phyloP scores from a whole-genome alignment of 2,888 invertebrate species.

The Pammene aurita region DNA sequence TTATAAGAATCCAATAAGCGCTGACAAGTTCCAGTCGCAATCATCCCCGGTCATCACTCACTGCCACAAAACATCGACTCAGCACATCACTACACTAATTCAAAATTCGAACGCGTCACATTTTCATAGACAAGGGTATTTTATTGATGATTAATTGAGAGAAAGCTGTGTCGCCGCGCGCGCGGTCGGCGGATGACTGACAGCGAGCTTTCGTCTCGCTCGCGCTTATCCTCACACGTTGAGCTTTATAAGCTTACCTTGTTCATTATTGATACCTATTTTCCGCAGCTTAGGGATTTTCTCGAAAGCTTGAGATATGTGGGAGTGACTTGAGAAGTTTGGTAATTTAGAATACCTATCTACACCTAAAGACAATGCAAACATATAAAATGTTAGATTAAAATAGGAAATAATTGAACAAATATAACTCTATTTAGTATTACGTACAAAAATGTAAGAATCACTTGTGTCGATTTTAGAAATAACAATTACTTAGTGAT shows the following conservation, averaged over 20 bases:
- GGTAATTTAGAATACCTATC: neutral
- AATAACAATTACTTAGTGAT: too few species aligned
- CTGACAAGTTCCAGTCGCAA: slow-evolving; percentile 42
- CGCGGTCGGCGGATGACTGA: slow-evolving; percentile 40
- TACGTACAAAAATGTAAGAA: too few species aligned
- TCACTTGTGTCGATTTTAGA: too few species aligned
- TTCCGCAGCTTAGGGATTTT: neutral
- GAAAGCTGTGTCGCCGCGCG: slow-evolving; percentile 30
- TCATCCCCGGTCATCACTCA: slow-evolving; percentile 55
- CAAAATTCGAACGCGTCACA: slow-evolving; percentile 31
- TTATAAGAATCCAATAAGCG: slow-evolving; percentile 67
- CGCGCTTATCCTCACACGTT: slow-evolving; percentile 14
- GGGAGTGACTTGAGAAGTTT: neutral
- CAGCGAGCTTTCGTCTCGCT: slow-evolving; percentile 30
- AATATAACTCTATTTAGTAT: too few species aligned
- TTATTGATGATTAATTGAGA: slow-evolving; percentile 9
- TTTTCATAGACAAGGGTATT: slow-evolving; percentile 25
- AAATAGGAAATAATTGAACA: too few species aligned
- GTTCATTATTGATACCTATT: slow-evolving; percentile 3
- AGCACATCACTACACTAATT: slow-evolving; percentile 42
- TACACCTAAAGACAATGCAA: too few species aligned
- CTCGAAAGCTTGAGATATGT: neutral
- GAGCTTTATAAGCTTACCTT: slow-evolving; percentile 19
- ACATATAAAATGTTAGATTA: too few species aligned
- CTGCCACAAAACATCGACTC: slow-evolving; percentile 45